A percentile compares a stretch with the other conserved stretches of the same genome.
phyloP scores from a whole-genome alignment of 2,888 invertebrate genomes.

The Ceramica pisi region DNA sequence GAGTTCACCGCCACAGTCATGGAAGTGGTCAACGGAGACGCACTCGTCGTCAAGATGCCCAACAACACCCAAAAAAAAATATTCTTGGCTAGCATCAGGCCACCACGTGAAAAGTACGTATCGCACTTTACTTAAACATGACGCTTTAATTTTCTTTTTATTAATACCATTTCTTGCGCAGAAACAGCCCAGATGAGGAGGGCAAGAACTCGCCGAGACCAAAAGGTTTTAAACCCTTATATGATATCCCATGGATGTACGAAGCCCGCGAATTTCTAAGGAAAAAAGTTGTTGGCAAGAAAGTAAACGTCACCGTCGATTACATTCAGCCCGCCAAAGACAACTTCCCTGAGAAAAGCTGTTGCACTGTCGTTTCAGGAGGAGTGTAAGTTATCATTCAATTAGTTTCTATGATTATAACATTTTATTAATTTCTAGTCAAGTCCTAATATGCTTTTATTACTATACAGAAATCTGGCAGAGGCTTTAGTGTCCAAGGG shows the following conservation, averaged over 20 bases:
- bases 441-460: constrained; percentile 24
- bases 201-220: constrained; percentile 92
- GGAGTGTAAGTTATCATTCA: constrained; percentile 79
- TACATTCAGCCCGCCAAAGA: constrained; percentile 99
- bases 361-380: constrained; percentile 97
- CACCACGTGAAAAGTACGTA: constrained; percentile 94
- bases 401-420: background rate
- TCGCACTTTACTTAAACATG: background rate
- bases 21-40: constrained; percentile 98
- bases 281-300: constrained; percentile 98
- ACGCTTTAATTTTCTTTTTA: background rate
- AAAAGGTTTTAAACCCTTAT: constrained; percentile 96
- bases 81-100: constrained; percentile 98
- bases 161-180: constrained; percentile 57
- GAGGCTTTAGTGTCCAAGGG: constrained; percentile 98
- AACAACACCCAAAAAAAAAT: constrained; percentile 96
- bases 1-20: constrained; percentile 96
- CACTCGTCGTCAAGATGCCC: constrained; percentile 95
- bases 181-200: constrained; percentile 91
- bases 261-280: constrained; percentile 99
- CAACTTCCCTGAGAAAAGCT: constrained; percentile 98
- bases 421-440: background rate
- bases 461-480: constrained; percentile 95
- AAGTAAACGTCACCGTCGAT: constrained; percentile 97
- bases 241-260: constrained; percentile 99